Evolutionary conservation across 2,797 vertebrate genomes (phyloP), one percentile per base, ranked within the genome.

Genomic region (Rousettus madagascariensis): DNA sequence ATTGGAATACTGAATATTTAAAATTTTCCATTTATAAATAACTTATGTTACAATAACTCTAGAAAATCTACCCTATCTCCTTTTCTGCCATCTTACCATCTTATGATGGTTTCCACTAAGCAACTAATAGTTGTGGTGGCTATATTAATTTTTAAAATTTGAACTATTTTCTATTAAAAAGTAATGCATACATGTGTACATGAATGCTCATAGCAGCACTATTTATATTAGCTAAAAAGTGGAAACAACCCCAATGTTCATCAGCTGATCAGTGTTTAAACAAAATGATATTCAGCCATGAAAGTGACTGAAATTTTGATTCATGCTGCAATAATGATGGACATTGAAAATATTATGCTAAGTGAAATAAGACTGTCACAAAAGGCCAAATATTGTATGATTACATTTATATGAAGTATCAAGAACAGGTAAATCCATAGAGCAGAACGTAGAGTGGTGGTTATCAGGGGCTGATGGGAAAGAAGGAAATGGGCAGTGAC

Each of bases 81-180:
- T 79, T 91, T 72, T 57, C 30, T 16, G 38, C 7, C n/a, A 26
- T 74, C 65, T 80, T 83, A 72, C 2, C 8, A 68, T 95, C 9
- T 72, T 78, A 51, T 5, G 2, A 24, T 89, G 24, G 8, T 33
- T 86, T 94, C 80, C 61, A 17, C 30, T 49, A 3, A 93, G 22
- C 46, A 91, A 66, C 28, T 90, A 72, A 36, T 19, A 89, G 26
- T 72, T 85, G 17, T 72, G 11, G 1, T 78, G 26, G 26, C 33
- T 94, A 33, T 43, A 38, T 72, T 92, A 96, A 28, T 78, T 77
- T 94, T 94, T n/a, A 53, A 77, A 55, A 51, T 65, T 78, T 57
- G 79, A 33, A 36, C 10, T 33, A 38, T 8, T 22, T 87, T 78
- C 75, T 78, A 55, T 65, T 79, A 69, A 80, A 85, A 93, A 77